Evolutionary conservation across 2,797 vertebrate species (phyloP).

Genomic region (Chaetophractus vellerosus): DNA sequence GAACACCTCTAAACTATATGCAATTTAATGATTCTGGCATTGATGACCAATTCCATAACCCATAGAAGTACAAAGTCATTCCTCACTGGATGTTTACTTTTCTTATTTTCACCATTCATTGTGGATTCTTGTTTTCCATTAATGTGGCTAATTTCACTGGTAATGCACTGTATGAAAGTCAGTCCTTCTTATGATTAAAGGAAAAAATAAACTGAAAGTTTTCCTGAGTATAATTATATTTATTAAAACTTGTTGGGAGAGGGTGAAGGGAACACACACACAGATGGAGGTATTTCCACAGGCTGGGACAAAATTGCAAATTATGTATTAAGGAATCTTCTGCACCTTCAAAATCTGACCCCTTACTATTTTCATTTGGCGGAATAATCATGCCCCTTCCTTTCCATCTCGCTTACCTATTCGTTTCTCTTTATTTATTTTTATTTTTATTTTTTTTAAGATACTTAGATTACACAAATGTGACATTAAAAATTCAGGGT

Average conservation of each 20-base stretch:
- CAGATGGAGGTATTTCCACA: not conserved
- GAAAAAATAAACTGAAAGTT: not conserved
- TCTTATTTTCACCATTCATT: not conserved
- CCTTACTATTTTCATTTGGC: not conserved
- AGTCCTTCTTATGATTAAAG: not conserved
- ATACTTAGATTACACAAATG: too few species aligned
- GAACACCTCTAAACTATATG: not conserved
- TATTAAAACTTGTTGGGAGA: not conserved
- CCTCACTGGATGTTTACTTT: not conserved
- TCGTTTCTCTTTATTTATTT: not conserved
- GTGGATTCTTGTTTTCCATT: not conserved
- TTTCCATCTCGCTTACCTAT: not conserved
- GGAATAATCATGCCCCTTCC: not conserved
- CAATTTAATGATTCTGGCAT: not conserved
- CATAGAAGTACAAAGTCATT: not conserved
- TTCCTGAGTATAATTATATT: not conserved
- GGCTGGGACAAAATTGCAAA: not conserved
- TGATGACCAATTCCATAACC: not conserved
- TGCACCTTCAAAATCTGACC: not conserved
- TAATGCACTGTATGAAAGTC: not conserved
- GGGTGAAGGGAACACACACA: not conserved
- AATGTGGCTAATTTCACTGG: not conserved
- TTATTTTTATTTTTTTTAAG: too few species aligned
- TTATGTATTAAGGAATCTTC: not conserved
- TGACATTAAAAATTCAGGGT: too few species aligned